Percentiles rank a stretch among this genome's conserved stretches.
Conservation (phyloP, 1,140 invertebrate species). For the Coboldia fuscipes region DNA sequence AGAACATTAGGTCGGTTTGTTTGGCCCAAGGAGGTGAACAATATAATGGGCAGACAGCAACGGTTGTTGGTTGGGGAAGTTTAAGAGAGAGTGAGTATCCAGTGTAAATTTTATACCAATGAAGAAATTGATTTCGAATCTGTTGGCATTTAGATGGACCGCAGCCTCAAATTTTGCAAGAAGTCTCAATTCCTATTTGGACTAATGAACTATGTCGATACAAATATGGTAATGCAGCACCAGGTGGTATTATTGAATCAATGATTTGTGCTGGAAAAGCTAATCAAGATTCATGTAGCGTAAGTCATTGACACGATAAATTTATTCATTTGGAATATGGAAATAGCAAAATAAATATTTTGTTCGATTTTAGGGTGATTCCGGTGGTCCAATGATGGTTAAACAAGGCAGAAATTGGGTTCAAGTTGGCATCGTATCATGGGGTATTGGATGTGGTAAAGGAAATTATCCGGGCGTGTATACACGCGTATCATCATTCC, state of each 20-base stretch:
- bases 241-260: constrained; percentile 67
- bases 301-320: constrained; percentile 25
- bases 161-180: constrained; percentile 56
- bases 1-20: constrained; percentile 62
- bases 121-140: background rate
- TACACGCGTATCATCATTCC: constrained; percentile 45
- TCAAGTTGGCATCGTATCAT: constrained; percentile 77
- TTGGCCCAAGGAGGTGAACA: constrained; percentile 37
- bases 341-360: background rate
- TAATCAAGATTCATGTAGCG: constrained; percentile 70
- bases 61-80: constrained; percentile 71
- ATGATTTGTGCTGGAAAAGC: constrained; percentile 70
- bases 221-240: constrained; percentile 68
- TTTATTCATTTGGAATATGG: background rate
- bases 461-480: constrained; percentile 65
- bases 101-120: background rate
- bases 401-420: constrained; percentile 52
- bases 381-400: constrained; percentile 73
- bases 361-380: constrained; percentile 51
- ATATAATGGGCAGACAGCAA: constrained; percentile 44
- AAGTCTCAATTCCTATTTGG: constrained; percentile 70
- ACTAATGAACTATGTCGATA: constrained; percentile 49
- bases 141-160: constrained; percentile 38
- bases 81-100: constrained; percentile 44
- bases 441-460: constrained; percentile 85